Conservation (phyloP, 2,797 vertebrate species). For the Spheniscus humboldti region DNA sequence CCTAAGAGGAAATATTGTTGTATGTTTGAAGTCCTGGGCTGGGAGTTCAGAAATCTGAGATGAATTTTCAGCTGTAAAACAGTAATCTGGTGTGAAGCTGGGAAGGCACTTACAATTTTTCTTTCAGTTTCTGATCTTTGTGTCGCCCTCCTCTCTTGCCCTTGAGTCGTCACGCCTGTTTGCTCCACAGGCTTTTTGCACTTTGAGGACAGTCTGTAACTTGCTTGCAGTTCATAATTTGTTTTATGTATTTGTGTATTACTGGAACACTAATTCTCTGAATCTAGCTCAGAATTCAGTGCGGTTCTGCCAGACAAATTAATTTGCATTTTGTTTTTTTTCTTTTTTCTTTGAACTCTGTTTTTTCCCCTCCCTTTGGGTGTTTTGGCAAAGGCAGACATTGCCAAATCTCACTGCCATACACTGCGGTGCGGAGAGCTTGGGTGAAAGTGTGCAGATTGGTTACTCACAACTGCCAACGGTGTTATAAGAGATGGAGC, state of each 20-base stretch:
- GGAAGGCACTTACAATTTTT: background rate
- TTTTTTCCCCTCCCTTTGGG: background rate
- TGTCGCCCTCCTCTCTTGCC: background rate
- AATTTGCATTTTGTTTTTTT: background rate
- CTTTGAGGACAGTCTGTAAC: background rate
- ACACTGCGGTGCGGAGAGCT: fast-evolving
- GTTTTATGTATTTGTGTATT: background rate
- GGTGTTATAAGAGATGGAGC: background rate
- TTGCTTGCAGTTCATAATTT: background rate
- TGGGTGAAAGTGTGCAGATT: background rate
- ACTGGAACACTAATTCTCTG: background rate
- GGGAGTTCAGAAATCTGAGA: background rate
- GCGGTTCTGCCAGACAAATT: background rate
- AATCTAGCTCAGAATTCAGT: background rate
- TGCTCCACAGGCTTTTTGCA: background rate
- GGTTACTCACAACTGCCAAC: background rate
- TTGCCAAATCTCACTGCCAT: background rate
- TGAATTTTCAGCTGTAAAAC: background rate
- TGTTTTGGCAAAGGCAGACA: background rate
- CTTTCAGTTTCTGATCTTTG: background rate
- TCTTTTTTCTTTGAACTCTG: background rate
- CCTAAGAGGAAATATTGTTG: background rate
- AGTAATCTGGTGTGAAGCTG: background rate
- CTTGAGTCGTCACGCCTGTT: fast-evolving
- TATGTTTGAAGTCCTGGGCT: background rate